phyloP scores from a whole-genome alignment of 2,797 vertebrate genomes.

The Megaceryle alcyon region DNA sequence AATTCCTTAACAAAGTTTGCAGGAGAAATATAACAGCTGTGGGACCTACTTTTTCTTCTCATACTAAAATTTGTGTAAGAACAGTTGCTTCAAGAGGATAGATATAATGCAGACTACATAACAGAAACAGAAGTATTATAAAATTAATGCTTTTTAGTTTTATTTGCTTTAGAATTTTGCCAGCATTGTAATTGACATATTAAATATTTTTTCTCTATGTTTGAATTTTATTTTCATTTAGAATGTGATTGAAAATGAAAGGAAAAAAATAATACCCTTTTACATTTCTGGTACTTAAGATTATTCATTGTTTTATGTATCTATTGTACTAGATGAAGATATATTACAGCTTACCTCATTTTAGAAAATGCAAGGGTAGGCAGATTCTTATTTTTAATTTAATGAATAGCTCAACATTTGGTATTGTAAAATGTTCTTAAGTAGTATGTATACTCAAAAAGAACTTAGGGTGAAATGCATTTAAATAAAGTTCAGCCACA shows the following conservation, averaged over 20 bases:
- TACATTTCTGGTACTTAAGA: neutral
- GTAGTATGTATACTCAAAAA: neutral
- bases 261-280: neutral
- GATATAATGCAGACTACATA: neutral
- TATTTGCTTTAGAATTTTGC: neutral
- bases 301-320: neutral
- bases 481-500: neutral
- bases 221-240: neutral
- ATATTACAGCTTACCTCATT: neutral
- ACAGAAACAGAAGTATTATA: neutral
- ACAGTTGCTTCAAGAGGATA: neutral
- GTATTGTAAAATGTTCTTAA: neutral
- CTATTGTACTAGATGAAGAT: neutral
- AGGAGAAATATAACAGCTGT: neutral
- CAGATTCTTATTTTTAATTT: neutral
- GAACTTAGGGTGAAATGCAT: neutral
- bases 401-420: neutral
- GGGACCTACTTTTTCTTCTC: neutral
- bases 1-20: neutral
- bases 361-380: neutral
- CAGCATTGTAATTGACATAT: neutral
- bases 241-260: neutral
- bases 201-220: neutral
- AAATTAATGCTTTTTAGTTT: neutral
- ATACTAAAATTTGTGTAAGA: neutral